Evolutionary conservation across 2,113 vertebrate genomes (phyloP).

Genomic region (Paradisaea rubra): DNA sequence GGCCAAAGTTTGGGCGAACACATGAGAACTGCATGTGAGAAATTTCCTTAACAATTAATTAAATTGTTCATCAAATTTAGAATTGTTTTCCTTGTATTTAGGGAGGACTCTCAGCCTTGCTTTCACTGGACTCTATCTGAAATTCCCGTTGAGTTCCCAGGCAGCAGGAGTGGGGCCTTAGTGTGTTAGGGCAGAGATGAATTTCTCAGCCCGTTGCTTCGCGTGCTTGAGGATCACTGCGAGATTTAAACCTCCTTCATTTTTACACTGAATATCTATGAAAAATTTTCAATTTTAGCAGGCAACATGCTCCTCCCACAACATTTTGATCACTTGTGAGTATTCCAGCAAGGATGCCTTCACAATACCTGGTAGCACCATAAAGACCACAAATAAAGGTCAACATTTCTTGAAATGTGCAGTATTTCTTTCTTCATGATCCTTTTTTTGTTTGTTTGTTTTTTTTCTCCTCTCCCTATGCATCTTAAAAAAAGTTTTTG

Average conservation of each 20-base stretch:
- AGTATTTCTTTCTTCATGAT: background rate
- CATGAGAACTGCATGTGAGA: background rate
- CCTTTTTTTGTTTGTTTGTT: background rate
- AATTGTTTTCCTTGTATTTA: background rate
- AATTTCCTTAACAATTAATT: background rate
- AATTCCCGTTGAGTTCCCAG: background rate
- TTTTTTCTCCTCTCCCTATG: background rate
- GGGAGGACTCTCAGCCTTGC: background rate
- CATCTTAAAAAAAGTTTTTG: background rate
- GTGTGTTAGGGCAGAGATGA: background rate
- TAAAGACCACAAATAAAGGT: background rate
- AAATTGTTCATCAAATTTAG: background rate
- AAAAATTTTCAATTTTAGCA: background rate
- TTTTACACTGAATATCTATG: background rate
- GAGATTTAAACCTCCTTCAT: background rate
- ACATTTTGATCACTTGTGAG: background rate
- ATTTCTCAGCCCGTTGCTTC: background rate
- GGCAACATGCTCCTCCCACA: background rate
- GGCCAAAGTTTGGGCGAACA: background rate
- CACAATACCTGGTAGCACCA: background rate
- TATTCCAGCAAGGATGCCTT: background rate
- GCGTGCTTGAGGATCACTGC: background rate
- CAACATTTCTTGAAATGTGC: background rate
- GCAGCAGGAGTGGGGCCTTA: background rate
- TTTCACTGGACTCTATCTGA: background rate